Conservation (phyloP, 2,888 invertebrate genomes). For the Chrysopilus asiliformis region DNA sequence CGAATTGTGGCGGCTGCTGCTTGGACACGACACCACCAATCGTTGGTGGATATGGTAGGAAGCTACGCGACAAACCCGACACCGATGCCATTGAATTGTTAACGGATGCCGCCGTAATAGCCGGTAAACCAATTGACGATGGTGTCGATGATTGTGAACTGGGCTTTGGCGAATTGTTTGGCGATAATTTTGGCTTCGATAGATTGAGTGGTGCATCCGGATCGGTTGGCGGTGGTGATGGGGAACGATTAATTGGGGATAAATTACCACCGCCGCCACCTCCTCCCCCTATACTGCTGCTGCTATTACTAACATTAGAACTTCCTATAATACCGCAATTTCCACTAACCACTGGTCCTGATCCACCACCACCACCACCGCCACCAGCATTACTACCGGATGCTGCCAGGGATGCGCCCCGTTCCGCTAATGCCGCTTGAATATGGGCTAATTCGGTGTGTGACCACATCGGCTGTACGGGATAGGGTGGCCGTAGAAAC, state of each 20-base stretch:
- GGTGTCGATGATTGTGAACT: slow-evolving; percentile 23
- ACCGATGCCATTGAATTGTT: slow-evolving; percentile 18
- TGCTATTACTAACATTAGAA: slow-evolving; percentile 27
- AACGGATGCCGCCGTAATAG: slow-evolving; percentile 13
- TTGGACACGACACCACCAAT: slow-evolving; percentile 20
- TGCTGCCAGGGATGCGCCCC: slow-evolving; percentile 5
- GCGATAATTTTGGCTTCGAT: slow-evolving; percentile 66
- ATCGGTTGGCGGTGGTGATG: slow-evolving; percentile 40
- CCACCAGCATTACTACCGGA: background rate
- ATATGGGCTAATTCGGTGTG: slow-evolving; percentile 62
- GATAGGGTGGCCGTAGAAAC: slow-evolving; percentile 27
- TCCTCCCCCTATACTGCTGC: slow-evolving; percentile 7
- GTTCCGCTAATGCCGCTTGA: slow-evolving; percentile 29
- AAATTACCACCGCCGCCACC: background rate
- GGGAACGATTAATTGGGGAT: slow-evolving; percentile 25
- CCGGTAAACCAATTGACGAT: slow-evolving; percentile 11
- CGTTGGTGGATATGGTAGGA: slow-evolving; percentile 29
- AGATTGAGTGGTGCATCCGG: slow-evolving; percentile 79
- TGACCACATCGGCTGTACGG: slow-evolving; percentile 38
- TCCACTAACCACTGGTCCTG: no score
- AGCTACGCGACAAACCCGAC: slow-evolving; percentile 21
- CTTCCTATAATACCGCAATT: slow-evolving; percentile 22
- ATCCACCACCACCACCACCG: background rate
- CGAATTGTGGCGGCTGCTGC: slow-evolving; percentile 28
- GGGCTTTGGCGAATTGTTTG: slow-evolving; percentile 39